phyloP scores from a whole-genome alignment of 2,113 vertebrate species.

The Lasiurus borealis region DNA sequence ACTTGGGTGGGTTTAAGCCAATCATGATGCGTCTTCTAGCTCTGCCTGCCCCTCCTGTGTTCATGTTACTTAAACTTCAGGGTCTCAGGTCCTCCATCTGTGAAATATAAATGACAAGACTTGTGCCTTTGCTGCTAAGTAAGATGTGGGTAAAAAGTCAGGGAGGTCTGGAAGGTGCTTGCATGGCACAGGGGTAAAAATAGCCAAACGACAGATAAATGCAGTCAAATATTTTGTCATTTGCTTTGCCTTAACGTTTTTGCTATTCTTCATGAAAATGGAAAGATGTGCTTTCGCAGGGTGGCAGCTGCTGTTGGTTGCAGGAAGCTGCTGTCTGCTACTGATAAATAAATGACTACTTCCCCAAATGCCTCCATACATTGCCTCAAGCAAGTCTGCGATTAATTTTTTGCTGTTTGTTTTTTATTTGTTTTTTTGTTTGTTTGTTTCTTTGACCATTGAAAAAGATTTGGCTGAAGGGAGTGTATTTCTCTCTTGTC shows the following conservation, averaged over 20 bases:
- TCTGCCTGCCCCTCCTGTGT: background rate
- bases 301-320: constrained; percentile 53
- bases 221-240: constrained; percentile 76
- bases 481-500: constrained; percentile 68
- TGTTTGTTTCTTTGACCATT: constrained; percentile 42
- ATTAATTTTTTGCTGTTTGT: constrained; percentile 46
- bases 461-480: constrained; percentile 61
- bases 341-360: constrained; percentile 70
- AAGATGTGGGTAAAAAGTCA: constrained; percentile 36
- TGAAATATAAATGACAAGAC: background rate
- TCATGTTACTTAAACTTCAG: background rate
- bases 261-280: constrained; percentile 50
- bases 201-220: constrained; percentile 70
- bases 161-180: constrained; percentile 30
- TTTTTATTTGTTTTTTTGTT: constrained; percentile 33
- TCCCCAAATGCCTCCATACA: background rate
- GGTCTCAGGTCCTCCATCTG: constrained; percentile 21
- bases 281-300: constrained; percentile 72
- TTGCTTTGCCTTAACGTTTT: constrained; percentile 58
- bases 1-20: background rate
- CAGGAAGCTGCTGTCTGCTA: constrained; percentile 63
- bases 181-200: constrained; percentile 58
- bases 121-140: background rate
- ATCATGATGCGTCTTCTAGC: background rate
- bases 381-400: constrained; percentile 54